Evolutionary conservation across 2,888 invertebrate genomes (phyloP).

Genomic region (Cynaeus angustus): DNA sequence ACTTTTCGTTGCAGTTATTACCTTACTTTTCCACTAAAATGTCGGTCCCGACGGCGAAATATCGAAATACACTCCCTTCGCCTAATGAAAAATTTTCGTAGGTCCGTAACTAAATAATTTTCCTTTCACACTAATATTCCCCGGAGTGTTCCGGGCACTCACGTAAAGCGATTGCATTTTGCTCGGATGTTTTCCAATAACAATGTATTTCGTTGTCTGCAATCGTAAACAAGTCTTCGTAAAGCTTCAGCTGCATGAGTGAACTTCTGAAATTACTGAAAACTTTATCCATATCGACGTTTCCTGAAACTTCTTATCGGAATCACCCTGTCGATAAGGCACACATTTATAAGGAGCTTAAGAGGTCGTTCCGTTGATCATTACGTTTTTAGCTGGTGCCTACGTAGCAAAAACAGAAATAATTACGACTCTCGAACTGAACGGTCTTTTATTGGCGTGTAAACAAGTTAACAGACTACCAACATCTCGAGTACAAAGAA

Average conservation of each 20-base stretch:
- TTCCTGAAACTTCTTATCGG: constrained; percentile 38
- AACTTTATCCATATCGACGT: constrained; percentile 46
- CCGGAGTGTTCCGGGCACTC: neutral
- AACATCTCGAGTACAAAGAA: neutral
- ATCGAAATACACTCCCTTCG: too few species aligned
- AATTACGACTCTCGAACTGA: constrained; percentile 13
- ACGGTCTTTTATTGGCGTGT: constrained; percentile 7
- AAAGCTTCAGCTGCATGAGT: constrained; percentile 40
- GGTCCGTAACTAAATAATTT: neutral
- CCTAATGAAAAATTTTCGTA: neutral
- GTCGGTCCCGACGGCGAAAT: too few species aligned
- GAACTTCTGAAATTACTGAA: constrained; percentile 45
- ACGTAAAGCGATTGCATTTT: constrained; percentile 25
- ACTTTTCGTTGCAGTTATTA: constrained; percentile 14
- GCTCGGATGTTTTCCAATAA: constrained; percentile 34
- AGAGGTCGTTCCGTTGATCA: constrained; percentile 30
- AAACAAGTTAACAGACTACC: constrained; percentile 25
- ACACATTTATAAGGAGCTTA: constrained; percentile 42
- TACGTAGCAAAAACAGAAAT: constrained; percentile 36
- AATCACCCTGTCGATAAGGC: constrained; percentile 28
- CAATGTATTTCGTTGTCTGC: constrained; percentile 42
- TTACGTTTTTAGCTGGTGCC: constrained; percentile 24
- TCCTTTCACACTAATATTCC: constrained; percentile 1
- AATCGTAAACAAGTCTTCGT: constrained; percentile 41
- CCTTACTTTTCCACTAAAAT: neutral